Evolutionary conservation across 1,140 invertebrate genomes (phyloP).

Genomic region (Hyles vespertilio): DNA sequence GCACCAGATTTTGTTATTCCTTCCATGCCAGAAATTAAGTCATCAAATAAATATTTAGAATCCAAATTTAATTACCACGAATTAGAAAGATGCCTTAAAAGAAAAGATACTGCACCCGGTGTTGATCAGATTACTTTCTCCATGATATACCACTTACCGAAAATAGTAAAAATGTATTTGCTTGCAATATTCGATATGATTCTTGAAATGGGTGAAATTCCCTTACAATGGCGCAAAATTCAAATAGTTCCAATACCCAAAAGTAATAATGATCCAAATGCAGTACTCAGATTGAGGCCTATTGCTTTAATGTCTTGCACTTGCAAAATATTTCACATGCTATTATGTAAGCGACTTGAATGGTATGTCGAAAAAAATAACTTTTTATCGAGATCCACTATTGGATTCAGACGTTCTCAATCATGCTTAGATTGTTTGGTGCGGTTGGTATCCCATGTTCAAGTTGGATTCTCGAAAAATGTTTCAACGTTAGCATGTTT

Average conservation of each 20-base stretch:
- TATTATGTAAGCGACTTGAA: slow-evolving; percentile 17
- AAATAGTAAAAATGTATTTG: too few relatives aligned
- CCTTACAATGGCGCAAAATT: neutral
- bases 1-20: neutral
- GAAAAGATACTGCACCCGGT: too few relatives aligned
- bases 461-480: slow-evolving; percentile 7
- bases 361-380: slow-evolving; percentile 18
- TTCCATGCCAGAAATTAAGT: neutral
- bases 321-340: slow-evolving; percentile 14
- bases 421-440: slow-evolving; percentile 1
- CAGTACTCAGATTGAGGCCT: slow-evolving; percentile 30
- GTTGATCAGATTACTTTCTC: too few relatives aligned
- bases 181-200: neutral
- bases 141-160: too few relatives aligned
- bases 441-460: slow-evolving; percentile 6
- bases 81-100: neutral
- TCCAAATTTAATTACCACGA: neutral
- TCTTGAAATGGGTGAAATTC: neutral
- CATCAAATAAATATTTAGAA: neutral
- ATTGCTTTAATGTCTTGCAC: slow-evolving; percentile 36
- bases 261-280: slow-evolving; percentile 13
- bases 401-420: neutral
- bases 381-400: neutral
- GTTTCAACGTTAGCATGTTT: slow-evolving; percentile 5
- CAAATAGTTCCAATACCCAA: slow-evolving; percentile 2